Base-by-base conservation (phyloP, 2,113 vertebrate genomes). In the Progne subis region DNA sequence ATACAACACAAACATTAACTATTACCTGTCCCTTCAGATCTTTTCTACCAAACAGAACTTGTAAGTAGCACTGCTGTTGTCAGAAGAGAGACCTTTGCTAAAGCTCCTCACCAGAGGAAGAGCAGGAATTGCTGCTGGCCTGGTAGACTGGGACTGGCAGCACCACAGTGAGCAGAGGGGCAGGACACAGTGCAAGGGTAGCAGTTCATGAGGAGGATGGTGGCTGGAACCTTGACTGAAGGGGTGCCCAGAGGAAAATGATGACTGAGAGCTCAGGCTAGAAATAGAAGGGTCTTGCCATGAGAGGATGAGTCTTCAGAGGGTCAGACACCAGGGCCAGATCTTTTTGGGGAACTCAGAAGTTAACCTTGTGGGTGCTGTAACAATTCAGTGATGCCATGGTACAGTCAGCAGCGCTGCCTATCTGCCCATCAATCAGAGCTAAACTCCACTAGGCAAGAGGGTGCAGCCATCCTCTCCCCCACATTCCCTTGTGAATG, bases 241-340 rank as follows among this genome's bases (percentile, higher is more conserved):
- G 26, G 47, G 29, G 15, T 16, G 17, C 14, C 37, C 55, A 37
- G 43, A 78, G 32, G 84, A 71, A 82, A 88, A 78, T 21, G 8
- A 55, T 11, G 23, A 24, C 1, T 0, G 2, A 41, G 13, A 60
- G 13, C 29, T 49, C 29, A 11, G 25, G 24, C 18, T 91, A 44
- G 37, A 70, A 74, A 34, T 6, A 4, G 18, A 57, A 61, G 14
- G 8, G 8, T 56, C 5, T 81, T 18, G 39, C 14, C 4, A 3
- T 41, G 15, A 44, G 68, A 69, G 14, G 12, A 70, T 44, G 9
- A 9, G 8, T 29, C 12, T 67, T 47, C 29, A 67, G 52, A 72
- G 70, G 10, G 11, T 37, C 39, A 71, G n/a, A 34, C 23, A 70
- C 8, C 29, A 44, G 44, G 21, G 84, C 10, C 21, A 61, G 32